Evolutionary conservation across 2,113 vertebrate species (phyloP).

Genomic region (Sturnira hondurensis): DNA sequence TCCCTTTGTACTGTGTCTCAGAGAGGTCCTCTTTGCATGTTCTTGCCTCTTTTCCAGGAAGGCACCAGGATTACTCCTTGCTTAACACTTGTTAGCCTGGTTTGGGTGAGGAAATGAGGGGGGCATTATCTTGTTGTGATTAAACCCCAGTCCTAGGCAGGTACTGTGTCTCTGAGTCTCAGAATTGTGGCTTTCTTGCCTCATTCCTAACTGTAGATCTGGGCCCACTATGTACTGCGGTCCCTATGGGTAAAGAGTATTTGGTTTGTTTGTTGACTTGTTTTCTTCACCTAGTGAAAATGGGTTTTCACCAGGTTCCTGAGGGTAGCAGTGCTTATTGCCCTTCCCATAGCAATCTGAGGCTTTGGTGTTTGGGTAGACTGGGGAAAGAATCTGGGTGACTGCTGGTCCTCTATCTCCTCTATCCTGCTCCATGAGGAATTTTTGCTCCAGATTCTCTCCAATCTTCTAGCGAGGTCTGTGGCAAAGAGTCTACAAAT

Average conservation of each 20-base stretch:
- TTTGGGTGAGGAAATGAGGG: neutral
- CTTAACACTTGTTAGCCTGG: neutral
- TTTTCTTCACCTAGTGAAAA: neutral
- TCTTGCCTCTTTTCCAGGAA: neutral
- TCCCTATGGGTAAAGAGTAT: neutral
- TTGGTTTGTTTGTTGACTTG: neutral
- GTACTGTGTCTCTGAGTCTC: neutral
- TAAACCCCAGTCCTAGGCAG: neutral
- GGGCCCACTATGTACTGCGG: neutral
- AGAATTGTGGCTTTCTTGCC: neutral
- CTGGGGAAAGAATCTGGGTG: neutral
- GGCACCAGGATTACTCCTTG: neutral
- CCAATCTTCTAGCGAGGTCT: neutral
- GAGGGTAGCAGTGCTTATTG: neutral
- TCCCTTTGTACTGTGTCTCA: neutral
- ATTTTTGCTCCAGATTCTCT: neutral
- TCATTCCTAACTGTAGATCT: neutral
- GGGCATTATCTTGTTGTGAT: neutral
- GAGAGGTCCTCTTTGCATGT: neutral
- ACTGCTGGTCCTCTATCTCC: neutral
- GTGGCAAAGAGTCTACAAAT: neutral
- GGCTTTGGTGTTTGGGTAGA: neutral
- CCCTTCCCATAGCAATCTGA: neutral
- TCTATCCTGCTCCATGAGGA: neutral
- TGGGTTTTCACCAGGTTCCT: neutral